Conservation (phyloP, 2,113 vertebrate species). For the Glaucomys volans region DNA sequence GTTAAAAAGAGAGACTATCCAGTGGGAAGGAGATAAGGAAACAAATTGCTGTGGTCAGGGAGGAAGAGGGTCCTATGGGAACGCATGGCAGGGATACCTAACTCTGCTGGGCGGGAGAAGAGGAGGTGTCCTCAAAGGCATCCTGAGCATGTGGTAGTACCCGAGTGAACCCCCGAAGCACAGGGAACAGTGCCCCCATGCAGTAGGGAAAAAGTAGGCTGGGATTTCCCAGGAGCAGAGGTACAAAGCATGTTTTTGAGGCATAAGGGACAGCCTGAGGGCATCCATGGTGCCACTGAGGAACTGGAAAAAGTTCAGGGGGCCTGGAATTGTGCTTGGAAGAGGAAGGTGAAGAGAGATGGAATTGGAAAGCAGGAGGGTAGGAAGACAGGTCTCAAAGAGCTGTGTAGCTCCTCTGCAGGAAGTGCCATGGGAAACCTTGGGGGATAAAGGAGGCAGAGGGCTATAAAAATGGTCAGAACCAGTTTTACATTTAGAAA, state of each 20-base stretch:
- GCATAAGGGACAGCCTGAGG: neutral
- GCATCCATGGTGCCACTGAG: neutral
- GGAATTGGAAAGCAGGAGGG: neutral
- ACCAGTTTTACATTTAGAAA: neutral
- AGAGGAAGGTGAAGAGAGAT: neutral
- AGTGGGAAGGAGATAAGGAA: neutral
- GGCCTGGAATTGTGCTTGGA: rapidly evolving
- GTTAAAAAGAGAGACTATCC: neutral
- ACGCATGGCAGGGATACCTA: neutral
- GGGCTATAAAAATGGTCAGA: neutral
- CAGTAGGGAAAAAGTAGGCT: neutral
- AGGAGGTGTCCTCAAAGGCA: rapidly evolving
- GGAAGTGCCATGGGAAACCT: neutral
- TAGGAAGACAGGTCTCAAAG: neutral
- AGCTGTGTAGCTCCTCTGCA: neutral
- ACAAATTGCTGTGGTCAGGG: neutral
- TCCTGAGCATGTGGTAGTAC: neutral
- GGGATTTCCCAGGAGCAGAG: too few relatives aligned
- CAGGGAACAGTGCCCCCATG: neutral
- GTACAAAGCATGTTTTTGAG: neutral
- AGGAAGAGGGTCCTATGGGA: neutral
- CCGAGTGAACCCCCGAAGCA: neutral
- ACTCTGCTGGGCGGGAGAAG: rapidly evolving
- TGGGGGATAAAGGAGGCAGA: neutral
- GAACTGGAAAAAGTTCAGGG: neutral